These are phyloP conservation scores for Trematomus bernacchii DNA, from an alignment of 2,797 vertebrate genomes.

Conservation along the genomic window DNA sequence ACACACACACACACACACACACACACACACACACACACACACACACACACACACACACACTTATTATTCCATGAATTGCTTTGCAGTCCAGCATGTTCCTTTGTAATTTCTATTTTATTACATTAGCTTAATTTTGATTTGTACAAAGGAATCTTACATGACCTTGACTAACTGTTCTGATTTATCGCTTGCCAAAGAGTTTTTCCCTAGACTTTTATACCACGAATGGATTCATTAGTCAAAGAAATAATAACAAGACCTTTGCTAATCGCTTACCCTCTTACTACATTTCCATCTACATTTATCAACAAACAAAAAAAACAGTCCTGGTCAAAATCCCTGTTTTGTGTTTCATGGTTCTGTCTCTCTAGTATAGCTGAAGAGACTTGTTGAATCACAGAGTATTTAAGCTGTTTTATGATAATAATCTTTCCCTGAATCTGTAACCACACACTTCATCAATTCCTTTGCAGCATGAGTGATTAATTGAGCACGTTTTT, in stretches of 20 bases:
- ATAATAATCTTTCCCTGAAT: not conserved
- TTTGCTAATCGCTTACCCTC: conserved; percentile 5
- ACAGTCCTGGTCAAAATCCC: conserved; percentile 1
- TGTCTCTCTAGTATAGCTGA: too few relatives aligned
- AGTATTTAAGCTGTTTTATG: not conserved
- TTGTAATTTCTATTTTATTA: not conserved
- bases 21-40: too few relatives aligned
- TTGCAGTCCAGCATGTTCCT: too few relatives aligned
- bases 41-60: too few relatives aligned
- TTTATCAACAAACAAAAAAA: not conserved
- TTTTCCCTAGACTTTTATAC: conserved; percentile 14
- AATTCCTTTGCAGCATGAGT: conserved; percentile 19
- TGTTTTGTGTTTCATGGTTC: not conserved
- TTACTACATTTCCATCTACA: not conserved
- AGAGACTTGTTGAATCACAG: conserved; percentile 4
- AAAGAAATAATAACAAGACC: not conserved
- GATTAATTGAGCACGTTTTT: conserved; percentile 37
- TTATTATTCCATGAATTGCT: too few relatives aligned
- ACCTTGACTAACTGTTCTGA: not conserved
- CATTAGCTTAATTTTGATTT: not conserved
- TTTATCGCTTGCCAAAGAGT: not conserved
- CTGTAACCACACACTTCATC: not conserved
- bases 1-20: too few relatives aligned
- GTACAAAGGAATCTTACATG: not conserved
- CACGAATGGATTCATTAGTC: conserved; percentile 23